phyloP scores from a whole-genome alignment of 2,113 vertebrate genomes.

The Elephantulus edwardii region DNA sequence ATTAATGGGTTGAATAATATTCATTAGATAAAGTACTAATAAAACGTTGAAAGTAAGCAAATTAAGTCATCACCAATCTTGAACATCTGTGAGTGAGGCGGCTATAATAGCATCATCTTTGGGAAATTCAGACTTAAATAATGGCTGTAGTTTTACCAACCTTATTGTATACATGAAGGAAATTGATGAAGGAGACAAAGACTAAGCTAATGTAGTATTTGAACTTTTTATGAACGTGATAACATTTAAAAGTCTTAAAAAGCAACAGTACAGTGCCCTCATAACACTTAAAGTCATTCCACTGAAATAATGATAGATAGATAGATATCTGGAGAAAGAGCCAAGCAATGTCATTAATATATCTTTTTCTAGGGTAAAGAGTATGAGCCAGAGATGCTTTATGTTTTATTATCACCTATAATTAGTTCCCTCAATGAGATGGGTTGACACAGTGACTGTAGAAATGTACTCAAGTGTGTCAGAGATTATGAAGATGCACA shows the following conservation, averaged over 20 bases:
- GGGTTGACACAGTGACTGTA: too few species aligned
- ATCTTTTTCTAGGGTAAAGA: conserved; percentile 34
- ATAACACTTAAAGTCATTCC: conserved; percentile 49
- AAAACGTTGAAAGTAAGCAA: conserved; percentile 70
- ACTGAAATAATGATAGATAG: conserved; percentile 57
- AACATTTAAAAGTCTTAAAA: conserved; percentile 63
- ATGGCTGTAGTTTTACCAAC: conserved; percentile 50
- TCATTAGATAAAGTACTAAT: conserved; percentile 60
- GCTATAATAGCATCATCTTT: conserved; percentile 14
- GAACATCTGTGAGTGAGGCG: conserved; percentile 16
- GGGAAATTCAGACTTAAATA: conserved; percentile 58
- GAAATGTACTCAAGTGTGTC: too few species aligned
- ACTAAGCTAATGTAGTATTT: conserved; percentile 63
- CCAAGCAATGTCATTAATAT: conserved; percentile 14
- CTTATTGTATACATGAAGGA: conserved; percentile 72
- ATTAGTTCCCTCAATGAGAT: too few species aligned
- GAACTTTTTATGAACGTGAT: conserved; percentile 65
- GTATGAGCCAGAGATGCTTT: background rate
- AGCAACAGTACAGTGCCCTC: conserved; percentile 48
- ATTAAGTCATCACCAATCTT: conserved; percentile 50
- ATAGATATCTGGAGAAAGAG: conserved; percentile 39
- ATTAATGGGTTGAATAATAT: conserved; percentile 75
- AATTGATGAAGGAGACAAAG: conserved; percentile 63
- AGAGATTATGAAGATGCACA: too few species aligned
- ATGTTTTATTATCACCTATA: conserved; percentile 16